Percentiles rank a stretch among this genome's conserved stretches.
phyloP scores from a whole-genome alignment of 2,888 invertebrate species.

The Eupeodes luniger region DNA sequence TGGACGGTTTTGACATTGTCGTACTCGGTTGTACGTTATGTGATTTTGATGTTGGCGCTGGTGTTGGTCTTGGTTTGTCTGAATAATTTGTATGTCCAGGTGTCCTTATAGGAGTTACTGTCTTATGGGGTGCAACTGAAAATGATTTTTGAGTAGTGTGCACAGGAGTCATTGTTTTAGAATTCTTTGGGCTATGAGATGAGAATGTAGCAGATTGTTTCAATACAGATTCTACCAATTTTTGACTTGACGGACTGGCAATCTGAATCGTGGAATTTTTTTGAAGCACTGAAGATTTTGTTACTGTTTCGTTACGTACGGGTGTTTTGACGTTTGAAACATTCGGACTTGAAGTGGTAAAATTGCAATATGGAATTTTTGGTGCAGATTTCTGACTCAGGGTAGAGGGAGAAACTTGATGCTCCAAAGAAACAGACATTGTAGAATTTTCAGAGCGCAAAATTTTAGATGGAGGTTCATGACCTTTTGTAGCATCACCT shows the following conservation, averaged over 20 bases:
- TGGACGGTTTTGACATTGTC: neutral
- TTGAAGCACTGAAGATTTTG: neutral
- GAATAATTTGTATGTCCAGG: neutral
- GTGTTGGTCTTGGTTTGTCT: neutral
- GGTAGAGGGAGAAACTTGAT: neutral
- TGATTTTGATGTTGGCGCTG: neutral
- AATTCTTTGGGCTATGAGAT: neutral
- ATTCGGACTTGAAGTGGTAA: neutral
- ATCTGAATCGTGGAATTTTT: neutral
- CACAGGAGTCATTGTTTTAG: neutral
- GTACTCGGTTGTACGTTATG: neutral
- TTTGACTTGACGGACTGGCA: neutral
- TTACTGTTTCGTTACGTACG: neutral
- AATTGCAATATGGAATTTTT: neutral
- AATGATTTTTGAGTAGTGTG: neutral
- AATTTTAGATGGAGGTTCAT: neutral
- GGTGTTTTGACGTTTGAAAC: neutral
- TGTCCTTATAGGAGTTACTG: neutral
- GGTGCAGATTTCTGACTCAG: neutral
- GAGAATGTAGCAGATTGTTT: neutral
- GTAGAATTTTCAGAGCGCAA: neutral
- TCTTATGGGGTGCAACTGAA: neutral
- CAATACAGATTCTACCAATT: neutral
- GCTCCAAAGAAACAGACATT: neutral
- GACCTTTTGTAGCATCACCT: neutral